Evolutionary conservation across 2,113 vertebrate species (phyloP).

Genomic region (Athene noctua): DNA sequence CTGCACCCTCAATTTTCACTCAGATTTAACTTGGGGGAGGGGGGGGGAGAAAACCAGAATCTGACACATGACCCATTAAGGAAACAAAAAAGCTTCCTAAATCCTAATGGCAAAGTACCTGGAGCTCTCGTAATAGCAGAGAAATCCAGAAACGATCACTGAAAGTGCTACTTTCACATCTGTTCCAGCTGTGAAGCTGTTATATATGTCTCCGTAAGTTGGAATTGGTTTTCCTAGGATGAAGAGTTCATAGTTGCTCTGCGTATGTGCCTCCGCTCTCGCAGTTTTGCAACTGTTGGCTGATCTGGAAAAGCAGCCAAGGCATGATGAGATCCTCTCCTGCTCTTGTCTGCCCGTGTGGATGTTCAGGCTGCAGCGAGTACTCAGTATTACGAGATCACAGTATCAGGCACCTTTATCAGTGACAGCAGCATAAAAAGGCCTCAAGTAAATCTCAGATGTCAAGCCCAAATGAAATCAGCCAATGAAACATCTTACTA

Average conservation of each 20-base stretch:
- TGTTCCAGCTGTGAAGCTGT: background rate
- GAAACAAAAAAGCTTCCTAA: background rate
- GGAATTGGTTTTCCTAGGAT: background rate
- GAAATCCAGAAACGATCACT: background rate
- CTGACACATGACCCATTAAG: background rate
- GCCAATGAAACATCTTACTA: background rate
- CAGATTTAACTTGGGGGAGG: fast-evolving
- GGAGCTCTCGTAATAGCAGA: background rate
- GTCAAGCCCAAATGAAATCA: background rate
- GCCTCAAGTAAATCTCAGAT: background rate
- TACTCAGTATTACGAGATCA: fast-evolving
- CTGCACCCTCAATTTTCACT: background rate
- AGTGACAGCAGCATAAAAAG: background rate
- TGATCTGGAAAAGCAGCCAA: background rate
- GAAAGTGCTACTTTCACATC: background rate
- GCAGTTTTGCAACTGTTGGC: background rate
- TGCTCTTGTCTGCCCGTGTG: fast-evolving
- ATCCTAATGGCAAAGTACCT: background rate
- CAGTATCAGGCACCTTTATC: background rate
- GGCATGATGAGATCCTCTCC: background rate
- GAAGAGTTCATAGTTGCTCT: background rate
- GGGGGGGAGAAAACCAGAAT: background rate
- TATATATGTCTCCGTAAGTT: fast-evolving
- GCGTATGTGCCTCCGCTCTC: background rate
- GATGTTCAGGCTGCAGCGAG: background rate